Evolutionary conservation across 2,888 invertebrate genomes (phyloP).

Genomic region (Cinara cedri): DNA sequence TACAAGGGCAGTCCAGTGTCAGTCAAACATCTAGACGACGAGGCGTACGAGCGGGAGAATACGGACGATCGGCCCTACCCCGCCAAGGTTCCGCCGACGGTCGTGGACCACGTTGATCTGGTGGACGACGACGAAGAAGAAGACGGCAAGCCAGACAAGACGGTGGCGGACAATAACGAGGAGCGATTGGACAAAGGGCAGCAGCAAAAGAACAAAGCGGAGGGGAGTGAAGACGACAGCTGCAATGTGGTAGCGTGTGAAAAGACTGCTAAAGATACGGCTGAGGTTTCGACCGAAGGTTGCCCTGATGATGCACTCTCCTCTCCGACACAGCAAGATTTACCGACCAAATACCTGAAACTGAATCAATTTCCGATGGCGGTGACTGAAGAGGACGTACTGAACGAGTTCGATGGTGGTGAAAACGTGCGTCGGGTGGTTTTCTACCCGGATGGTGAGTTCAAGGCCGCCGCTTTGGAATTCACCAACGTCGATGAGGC

Average conservation of each 20-base stretch:
- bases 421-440: constrained; percentile 28
- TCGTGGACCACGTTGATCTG: constrained; percentile 24
- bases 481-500: constrained; percentile 37
- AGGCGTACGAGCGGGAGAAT: constrained; percentile 70
- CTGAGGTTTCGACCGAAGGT: not conserved
- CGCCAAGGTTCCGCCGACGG: constrained; percentile 60
- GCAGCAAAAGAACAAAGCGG: not conserved
- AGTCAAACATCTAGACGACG: constrained; percentile 74
- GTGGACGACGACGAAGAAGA: constrained; percentile 30
- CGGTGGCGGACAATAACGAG: not conserved
- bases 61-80: constrained; percentile 61
- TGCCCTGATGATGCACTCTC: not conserved
- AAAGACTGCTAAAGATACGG: not conserved
- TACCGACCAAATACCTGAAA: constrained; percentile 29
- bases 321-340: not conserved
- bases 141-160: not conserved
- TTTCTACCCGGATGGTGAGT: constrained; percentile 43
- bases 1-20: constrained; percentile 73
- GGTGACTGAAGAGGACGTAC: constrained; percentile 38
- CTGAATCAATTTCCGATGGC: constrained; percentile 34
- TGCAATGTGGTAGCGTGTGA: constrained; percentile 12
- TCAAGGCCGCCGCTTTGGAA: constrained; percentile 48
- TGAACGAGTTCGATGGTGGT: constrained; percentile 34
- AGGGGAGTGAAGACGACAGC: not conserved
- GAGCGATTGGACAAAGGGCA: too few relatives aligned